These are phyloP conservation scores for Delphinapterus leucas DNA, from an alignment of 2,113 vertebrate genomes.

Conservation along the genomic window DNA sequence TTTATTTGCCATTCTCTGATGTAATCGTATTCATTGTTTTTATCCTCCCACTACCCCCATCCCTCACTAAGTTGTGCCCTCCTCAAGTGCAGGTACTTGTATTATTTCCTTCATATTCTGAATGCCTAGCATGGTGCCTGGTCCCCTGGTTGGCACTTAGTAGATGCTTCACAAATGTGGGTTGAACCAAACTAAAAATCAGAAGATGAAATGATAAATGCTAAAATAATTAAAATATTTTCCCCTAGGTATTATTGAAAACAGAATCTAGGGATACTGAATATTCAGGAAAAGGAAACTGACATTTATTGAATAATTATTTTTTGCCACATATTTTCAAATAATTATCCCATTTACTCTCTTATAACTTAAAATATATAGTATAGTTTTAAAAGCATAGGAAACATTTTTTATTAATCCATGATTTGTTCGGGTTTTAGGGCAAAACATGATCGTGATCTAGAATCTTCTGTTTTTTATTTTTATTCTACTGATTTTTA, in stretches of 20 bases:
- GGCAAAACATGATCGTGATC: constrained; percentile 34
- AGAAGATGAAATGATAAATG: constrained; percentile 30
- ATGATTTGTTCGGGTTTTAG: constrained; percentile 33
- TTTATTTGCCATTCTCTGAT: neutral
- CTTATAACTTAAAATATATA: neutral
- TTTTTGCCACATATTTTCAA: neutral
- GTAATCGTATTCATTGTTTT: neutral
- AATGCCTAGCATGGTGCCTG: neutral
- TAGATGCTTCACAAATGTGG: neutral
- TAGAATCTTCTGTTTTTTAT: constrained; percentile 35
- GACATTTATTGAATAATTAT: neutral
- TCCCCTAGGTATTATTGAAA: neutral
- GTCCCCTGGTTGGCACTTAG: neutral
- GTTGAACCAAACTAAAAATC: constrained; percentile 26
- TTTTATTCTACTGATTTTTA: constrained; percentile 50
- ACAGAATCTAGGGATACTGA: neutral
- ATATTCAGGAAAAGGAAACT: constrained; percentile 3
- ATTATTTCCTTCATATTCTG: neutral
- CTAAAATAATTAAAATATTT: constrained; percentile 3
- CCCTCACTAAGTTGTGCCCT: neutral
- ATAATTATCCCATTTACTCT: neutral
- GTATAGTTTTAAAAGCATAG: neutral
- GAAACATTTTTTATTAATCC: constrained; percentile 25
- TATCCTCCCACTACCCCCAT: neutral
- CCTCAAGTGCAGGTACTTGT: neutral